Base-by-base conservation (phyloP, 2,113 vertebrate species). In the Semnornis frantzii region DNA sequence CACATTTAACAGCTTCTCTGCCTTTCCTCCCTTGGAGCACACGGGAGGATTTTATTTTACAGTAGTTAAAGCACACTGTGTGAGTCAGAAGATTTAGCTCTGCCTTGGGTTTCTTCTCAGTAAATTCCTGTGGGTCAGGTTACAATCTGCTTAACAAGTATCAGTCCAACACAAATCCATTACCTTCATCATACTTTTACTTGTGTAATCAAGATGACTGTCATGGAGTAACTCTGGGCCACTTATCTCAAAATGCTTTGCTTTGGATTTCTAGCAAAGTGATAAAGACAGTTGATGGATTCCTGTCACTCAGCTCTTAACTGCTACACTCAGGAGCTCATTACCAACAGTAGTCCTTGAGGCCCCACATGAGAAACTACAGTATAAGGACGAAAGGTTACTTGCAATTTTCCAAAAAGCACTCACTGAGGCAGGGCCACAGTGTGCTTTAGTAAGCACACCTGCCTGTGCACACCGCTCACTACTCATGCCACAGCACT, bases 341-440 rank as follows among this genome's bases (percentile, higher is more conserved):
- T 12, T 62, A 54, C n/a, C 33, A 62, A 44, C 7, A 85, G 9
- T 2, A 54, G 3, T 2, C 9, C n/a, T 69, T 71, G 59, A 64
- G 19, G 34, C 21, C 4, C 16, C 9, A 28, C 0, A 0, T 19
- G 24, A 69, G 7, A 89, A 24, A 33, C 28, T 8, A 28, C 54
- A 9, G 15, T 24, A 2, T n/a, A 58, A 73, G 20, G 14, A 68
- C 6, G 21, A 66, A 65, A 34, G 11, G 30, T 17, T 68, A 55
- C 19, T 65, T 91, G 50, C 48, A 63, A 63, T 19, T 60, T 80
- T 85, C 31, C 33, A 80, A 42, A 78, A 85, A 42, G 34, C 18
- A 37, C 5, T 30, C 66, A 37, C 33, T 21, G 39, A 66, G 23
- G 31, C 19, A 77, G 80, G 28, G 42, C 11, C 6, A 9, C 8